Evolutionary conservation across 1,140 invertebrate species (phyloP), one percentile per base, ranked within the genome.

Genomic region (Zaprionus inermis): DNA sequence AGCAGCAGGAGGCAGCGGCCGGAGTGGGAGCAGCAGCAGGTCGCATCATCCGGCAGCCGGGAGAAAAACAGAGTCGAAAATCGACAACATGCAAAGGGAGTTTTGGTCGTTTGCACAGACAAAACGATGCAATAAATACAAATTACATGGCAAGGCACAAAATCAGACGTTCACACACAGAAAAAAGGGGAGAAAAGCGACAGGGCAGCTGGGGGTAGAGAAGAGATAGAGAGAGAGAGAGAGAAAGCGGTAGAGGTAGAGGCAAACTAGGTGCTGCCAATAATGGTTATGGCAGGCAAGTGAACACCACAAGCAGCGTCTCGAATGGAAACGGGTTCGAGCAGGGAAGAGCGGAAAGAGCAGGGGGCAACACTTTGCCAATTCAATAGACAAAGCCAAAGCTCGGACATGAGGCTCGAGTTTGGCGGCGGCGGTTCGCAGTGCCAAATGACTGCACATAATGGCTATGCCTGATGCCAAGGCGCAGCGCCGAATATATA

Each of bases 71-170:
- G 5, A 58, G 56, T 18, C 72, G 61, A 79, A 65, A 85, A 80
- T 81, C 78, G 81, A 85, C 67, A 84, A 84, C 84, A 89, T 89
- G 84, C 84, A 89, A 89, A 89, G 80, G 85, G 84, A 89, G 85
- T 78, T 80, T 79, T 82, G 61, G 73, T 76, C 83, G 77, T 88
- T 89, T 84, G 84, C 81, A 84, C 84, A 89, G 84, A 89, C 84
- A 89, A 89, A 89, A 89, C 84, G 84, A 89, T 89, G 84, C 84
- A 89, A 89, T 89, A 89, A 89, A 89, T 89, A 89, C 84, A 89
- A 89, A 89, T 89, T 89, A 89, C 84, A 88, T 83, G 77, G 83
- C 79, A 79, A 67, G 79, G 83, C 79, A 74, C 69, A 88, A 66
- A 83, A 84, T 78, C 72, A 80, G 67, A 73, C 68, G 6, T 10